Percentiles rank a stretch among this genome's conserved stretches.
phyloP scores from a whole-genome alignment of 2,797 vertebrate species.

The Margarornis squamiger region DNA sequence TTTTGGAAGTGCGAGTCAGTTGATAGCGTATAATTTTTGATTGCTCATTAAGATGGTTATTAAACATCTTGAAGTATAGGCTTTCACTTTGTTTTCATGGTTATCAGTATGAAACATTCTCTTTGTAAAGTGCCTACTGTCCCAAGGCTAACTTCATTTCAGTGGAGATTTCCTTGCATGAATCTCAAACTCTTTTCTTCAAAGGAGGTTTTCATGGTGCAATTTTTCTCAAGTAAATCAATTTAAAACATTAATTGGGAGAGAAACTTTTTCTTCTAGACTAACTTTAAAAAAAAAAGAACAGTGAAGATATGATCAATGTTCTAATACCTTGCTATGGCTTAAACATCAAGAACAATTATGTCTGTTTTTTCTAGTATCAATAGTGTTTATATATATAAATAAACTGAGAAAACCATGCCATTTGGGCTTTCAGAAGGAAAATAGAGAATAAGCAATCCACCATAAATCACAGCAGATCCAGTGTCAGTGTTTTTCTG shows the following conservation, averaged over 20 bases:
- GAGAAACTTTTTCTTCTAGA: slow-evolving; percentile 39
- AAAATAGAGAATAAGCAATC: neutral
- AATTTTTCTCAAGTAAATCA: slow-evolving; percentile 67
- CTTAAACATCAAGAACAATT: slow-evolving; percentile 72
- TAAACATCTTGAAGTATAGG: slow-evolving; percentile 49
- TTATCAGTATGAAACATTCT: slow-evolving; percentile 66
- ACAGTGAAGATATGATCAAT: neutral
- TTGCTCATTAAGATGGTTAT: slow-evolving; percentile 62
- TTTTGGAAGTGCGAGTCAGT: neutral
- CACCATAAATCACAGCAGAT: neutral
- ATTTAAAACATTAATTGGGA: slow-evolving; percentile 68
- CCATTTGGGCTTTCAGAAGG: neutral
- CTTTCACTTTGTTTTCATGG: slow-evolving; percentile 62
- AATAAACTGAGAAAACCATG: neutral
- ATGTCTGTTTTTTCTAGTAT: slow-evolving; percentile 12
- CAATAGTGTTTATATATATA: slow-evolving; percentile 17
- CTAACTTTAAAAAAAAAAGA: neutral
- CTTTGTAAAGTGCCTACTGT: slow-evolving; percentile 48
- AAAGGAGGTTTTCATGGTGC: slow-evolving; percentile 57
- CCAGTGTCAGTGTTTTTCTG: neutral
- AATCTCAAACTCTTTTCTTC: slow-evolving; percentile 48
- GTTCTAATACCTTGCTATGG: slow-evolving; percentile 51
- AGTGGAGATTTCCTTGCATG: slow-evolving; percentile 34
- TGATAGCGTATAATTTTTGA: slow-evolving; percentile 54
- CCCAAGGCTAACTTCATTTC: slow-evolving; percentile 62